A percentile compares a stretch with the other conserved stretches of the same genome.
phyloP scores from a whole-genome alignment of 2,888 invertebrate species.

The Nebria brevicollis region DNA sequence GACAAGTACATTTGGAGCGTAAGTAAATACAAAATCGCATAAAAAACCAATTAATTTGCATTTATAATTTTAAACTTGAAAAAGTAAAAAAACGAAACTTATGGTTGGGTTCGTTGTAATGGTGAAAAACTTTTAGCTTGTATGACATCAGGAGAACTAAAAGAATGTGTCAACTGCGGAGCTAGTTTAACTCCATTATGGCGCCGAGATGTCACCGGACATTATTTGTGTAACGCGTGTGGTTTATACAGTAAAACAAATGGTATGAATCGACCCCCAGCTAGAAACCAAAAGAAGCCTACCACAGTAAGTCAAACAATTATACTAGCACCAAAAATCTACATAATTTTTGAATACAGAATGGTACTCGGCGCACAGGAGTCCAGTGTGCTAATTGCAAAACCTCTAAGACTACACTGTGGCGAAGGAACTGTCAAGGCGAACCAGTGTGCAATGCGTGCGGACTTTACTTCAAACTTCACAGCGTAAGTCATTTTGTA shows the following conservation, averaged over 20 bases:
- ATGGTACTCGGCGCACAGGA: conserved; percentile 75
- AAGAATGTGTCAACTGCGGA: conserved; percentile 77
- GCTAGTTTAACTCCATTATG: conserved; percentile 80
- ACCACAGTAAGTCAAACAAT: conserved; percentile 65
- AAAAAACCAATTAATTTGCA: too few relatives aligned
- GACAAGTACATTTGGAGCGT: conserved; percentile 31
- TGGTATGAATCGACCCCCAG: conserved; percentile 80
- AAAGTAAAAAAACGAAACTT: too few relatives aligned
- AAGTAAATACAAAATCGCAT: not conserved
- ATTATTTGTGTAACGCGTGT: conserved; percentile 90
- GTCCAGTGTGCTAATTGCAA: conserved; percentile 96
- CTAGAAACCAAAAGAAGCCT: conserved; percentile 74
- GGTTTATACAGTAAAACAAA: conserved; percentile 71
- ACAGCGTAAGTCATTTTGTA: conserved; percentile 69
- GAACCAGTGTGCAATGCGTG: conserved; percentile 99
- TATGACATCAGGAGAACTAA: conserved; percentile 59
- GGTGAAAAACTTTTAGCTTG: not conserved
- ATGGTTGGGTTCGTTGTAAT: too few relatives aligned
- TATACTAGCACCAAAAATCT: not conserved
- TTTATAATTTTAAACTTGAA: too few relatives aligned
- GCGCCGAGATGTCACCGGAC: conserved; percentile 87
- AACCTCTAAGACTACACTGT: conserved; percentile 94
- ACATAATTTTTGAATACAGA: conserved; percentile 56
- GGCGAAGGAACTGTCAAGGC: conserved; percentile 97
- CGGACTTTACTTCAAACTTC: conserved; percentile 87